Evolutionary conservation across 2,113 vertebrate genomes (phyloP), one percentile per base, ranked within the genome.

Genomic region (Dendropsophus ebraccatus): DNA sequence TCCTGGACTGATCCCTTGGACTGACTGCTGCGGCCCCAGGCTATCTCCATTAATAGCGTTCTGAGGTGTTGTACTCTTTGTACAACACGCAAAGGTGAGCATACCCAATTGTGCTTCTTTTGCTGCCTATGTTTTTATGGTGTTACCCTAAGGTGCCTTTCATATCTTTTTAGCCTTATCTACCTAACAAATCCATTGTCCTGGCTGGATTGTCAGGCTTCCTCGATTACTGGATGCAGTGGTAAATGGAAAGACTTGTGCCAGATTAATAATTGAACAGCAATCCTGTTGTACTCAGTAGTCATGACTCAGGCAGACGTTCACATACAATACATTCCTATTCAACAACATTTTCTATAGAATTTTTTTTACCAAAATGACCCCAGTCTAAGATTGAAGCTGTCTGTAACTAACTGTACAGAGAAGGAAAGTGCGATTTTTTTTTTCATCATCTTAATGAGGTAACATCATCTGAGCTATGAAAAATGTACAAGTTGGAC

Each of bases 401-500:
- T n/a, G 32, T 19, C 49, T 41, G 7, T 62, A 19, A 50, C 25
- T 65, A 28, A 9, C 58, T 25, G 60, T 30, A 65, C 25, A 14
- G 60, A 65, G 4, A 0, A 86, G 52, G 2, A 0, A 28, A 67
- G 54, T 17, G 1, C n/a, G n/a, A n/a, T n/a, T n/a, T 0, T 21
- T 0, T 8, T 45, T 67, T 49, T 21, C 73, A 28, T 77, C 84
- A 0, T 52, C 87, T 87, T 47, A n/a, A 87, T n/a, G 87, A 90
- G 77, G 88, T 74, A 84, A 92, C 47, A 83, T 62, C 35, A 74
- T 28, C 87, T 13, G 4, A 41, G 82, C 88, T 6, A 91, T 92
- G 0, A 92, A 92, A 91, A n/a, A 89, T 92, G 91, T 88, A 93
- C 84, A 89, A 87, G 75, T 37, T 78, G 32, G 4, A 13, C 81